Base-by-base conservation (phyloP, 2,888 invertebrate species). In the Aphrophora alni region DNA sequence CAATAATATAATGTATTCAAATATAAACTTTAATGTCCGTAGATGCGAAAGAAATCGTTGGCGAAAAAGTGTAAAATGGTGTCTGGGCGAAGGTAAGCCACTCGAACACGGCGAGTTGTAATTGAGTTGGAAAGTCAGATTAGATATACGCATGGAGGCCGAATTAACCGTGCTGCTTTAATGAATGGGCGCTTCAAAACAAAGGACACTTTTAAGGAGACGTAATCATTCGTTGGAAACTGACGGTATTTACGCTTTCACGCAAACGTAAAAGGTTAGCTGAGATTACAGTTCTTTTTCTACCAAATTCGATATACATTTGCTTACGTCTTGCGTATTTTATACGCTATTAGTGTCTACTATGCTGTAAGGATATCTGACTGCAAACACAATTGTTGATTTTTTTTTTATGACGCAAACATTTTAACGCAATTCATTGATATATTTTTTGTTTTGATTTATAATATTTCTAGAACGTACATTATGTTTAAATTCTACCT, bases 141-240 rank as follows among this genome's bases (percentile, higher is more conserved):
- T 44, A 14, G 59, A 7, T 59, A 21, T 59, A 59, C 59, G 59
- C 59, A 59, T 59, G 59, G 59, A 1, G 59, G 7, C 59, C 59
- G 59, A 59, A 59, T 59, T 59, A 59, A 59, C 4, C 59, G 59
- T 59, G 59, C 21, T 59, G 59, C 59, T 21, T 21, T 59, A 59
- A 59, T 59, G 59, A 59, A 59, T 59, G 59, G 59, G 59, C 59
- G 59, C 59, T 59, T 59, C 59, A 59, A 44, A 59, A 21, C 59
- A 59, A 59, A 59, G 59, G 59, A 59, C 59, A 59, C 59, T 21
- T 59, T n/a, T 59, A 59, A 59, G 59, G 59, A 59, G 21, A 59
- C 21, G 59, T 59, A 59, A 59, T 59, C 59, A 21, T 59, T 59
- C 21, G 21, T 21, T 10, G 59, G 12, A 14, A 59, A 59, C 59